A percentile compares a stretch with the other conserved stretches of the same genome.
Conservation (phyloP, 2,888 invertebrate genomes). For the Allacma fusca region DNA sequence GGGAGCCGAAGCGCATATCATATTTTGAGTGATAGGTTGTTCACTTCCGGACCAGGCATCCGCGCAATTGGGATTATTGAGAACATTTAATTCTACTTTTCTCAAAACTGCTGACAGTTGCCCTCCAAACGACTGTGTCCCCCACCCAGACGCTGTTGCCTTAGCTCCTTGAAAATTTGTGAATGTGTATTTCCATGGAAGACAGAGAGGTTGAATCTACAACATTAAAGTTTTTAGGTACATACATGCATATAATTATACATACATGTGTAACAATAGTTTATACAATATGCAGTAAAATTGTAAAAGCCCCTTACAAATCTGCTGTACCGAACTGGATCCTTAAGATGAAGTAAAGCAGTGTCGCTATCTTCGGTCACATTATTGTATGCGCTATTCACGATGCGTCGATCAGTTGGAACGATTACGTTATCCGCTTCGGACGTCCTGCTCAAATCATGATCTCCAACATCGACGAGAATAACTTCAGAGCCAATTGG, state of each 20-base stretch:
- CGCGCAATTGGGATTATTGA: neutral
- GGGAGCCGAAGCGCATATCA: slow-evolving; percentile 20
- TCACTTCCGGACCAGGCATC: neutral
- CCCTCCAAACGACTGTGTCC: slow-evolving; percentile 23
- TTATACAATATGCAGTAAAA: too few species aligned
- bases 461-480: slow-evolving; percentile 49
- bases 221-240: neutral
- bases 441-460: slow-evolving; percentile 44
- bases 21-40: slow-evolving; percentile 14
- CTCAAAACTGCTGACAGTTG: neutral
- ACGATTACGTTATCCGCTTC: slow-evolving; percentile 48
- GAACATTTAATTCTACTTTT: slow-evolving; percentile 17
- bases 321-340: slow-evolving; percentile 54
- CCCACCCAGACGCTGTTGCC: slow-evolving; percentile 52
- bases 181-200: slow-evolving; percentile 50
- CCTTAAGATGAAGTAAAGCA: slow-evolving; percentile 63
- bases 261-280: too few species aligned
- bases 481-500: slow-evolving; percentile 25
- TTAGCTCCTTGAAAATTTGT: slow-evolving; percentile 42
- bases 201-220: slow-evolving; percentile 49
- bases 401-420: slow-evolving; percentile 46
- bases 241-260: too few species aligned
- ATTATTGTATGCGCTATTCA: slow-evolving; percentile 49
- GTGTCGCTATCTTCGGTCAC: slow-evolving; percentile 63
- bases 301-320: slow-evolving; percentile 43